Evolutionary conservation across 2,113 vertebrate species (phyloP).

Genomic region (Martes martes): DNA sequence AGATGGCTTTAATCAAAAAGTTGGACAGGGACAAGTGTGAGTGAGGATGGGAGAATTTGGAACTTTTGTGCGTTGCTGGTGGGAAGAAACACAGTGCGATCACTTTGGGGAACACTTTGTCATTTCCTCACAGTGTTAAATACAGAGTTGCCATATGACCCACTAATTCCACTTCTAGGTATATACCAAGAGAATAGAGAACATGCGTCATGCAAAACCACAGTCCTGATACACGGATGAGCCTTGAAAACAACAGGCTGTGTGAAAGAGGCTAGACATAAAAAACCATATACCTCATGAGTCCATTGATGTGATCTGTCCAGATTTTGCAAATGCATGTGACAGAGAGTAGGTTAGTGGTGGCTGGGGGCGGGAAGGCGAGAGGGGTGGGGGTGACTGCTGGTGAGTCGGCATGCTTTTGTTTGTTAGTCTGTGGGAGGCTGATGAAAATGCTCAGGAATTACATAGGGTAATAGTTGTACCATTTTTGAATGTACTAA

Average conservation of each 20-base stretch:
- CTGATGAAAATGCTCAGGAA: background rate
- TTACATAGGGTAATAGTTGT: background rate
- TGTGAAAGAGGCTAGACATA: background rate
- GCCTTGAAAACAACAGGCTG: background rate
- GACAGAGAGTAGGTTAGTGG: background rate
- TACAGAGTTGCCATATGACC: background rate
- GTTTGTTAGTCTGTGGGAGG: too few relatives aligned
- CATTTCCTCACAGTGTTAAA: background rate
- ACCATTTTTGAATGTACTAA: background rate
- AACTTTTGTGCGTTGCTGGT: background rate
- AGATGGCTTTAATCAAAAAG: background rate
- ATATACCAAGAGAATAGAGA: background rate
- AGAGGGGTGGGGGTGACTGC: too few relatives aligned
- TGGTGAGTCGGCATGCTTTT: background rate
- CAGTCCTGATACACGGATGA: background rate
- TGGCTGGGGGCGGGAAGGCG: too few relatives aligned
- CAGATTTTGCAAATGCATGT: background rate
- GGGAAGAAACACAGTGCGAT: background rate
- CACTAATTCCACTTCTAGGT: background rate
- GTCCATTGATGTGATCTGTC: background rate
- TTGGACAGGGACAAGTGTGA: background rate
- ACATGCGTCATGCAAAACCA: background rate
- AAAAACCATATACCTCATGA: background rate
- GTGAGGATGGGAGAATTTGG: background rate
- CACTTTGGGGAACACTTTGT: background rate